Evolutionary conservation across 2,888 invertebrate species (phyloP), one percentile per base, ranked within the genome.

Genomic region (Trilocha varians): DNA sequence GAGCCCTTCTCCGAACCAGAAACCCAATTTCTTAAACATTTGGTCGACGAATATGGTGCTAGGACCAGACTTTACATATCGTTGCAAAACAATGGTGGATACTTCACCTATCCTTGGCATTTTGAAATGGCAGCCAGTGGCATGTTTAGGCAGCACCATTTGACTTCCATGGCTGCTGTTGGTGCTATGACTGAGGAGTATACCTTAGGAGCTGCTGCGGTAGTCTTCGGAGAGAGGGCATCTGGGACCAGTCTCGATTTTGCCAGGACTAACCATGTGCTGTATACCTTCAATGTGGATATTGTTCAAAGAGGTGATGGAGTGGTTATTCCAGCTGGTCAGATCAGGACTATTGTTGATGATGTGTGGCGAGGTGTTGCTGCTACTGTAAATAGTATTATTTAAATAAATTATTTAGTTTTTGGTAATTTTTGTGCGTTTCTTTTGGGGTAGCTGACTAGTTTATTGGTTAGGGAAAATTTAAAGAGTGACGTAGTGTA

Each of bases 51-150:
- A 0, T 71, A 88, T 13, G 75, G 78, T 0, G 61, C 70, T 0
- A 70, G 78, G 34, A 70, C 89, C 6, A 84, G 87, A 49, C 71
- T 91, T 47, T 95, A 93, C 62, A 59, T 94, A 18, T 90, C 92
- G 0, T 65, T 95, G 32, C 95, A 95, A 67, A 91, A 93, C n/a
- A 92, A 88, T 57, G 93, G 92, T 39, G 87, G 88, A 16, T 89
- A 87, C 47, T 57, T 92, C 5, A 72, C 92, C 0, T 91, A 91
- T 57, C 92, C 92, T 1, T 92, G 91, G 91, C 90, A 89, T 34
- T 91, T 85, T 48, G 88, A 88, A 36, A 68, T 62, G 32, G 73
- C 80, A 16, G 78, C 82, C 0, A 76, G 71, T 46, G 82, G 78
- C 0, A 62, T 79, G 57, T 79, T 79, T 36, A 55, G 62, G 17